Evolutionary conservation across 1,140 invertebrate genomes (phyloP).

Genomic region (Achatina immaculata): DNA sequence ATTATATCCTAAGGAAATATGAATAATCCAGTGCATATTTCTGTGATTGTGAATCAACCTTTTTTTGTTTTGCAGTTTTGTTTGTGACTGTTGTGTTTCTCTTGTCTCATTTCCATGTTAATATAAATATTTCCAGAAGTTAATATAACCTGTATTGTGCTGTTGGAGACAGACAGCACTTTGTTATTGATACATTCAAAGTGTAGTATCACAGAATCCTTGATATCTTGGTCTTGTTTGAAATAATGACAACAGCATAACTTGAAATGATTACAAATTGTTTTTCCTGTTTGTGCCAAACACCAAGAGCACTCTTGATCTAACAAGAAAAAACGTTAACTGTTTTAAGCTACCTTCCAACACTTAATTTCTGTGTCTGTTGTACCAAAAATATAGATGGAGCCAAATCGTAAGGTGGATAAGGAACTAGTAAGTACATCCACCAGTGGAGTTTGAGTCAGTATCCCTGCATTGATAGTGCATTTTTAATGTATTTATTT

Average conservation of each 20-base stretch:
- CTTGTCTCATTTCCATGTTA: constrained; percentile 35
- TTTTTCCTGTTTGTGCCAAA: no score
- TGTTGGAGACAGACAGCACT: no score
- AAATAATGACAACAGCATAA: no score
- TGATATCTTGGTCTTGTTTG: no score
- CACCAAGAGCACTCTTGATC: neutral
- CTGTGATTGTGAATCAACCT: no score
- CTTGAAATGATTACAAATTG: no score
- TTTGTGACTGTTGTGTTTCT: neutral
- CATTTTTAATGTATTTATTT: neutral
- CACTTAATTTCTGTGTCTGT: neutral
- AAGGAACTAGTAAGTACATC: constrained; percentile 71
- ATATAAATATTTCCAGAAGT: neutral
- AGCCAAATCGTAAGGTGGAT: constrained; percentile 72
- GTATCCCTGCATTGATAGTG: constrained; percentile 1
- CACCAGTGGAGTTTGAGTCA: neutral
- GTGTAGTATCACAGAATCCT: no score
- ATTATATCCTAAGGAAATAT: neutral
- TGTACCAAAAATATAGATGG: constrained; percentile 72
- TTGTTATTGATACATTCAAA: no score
- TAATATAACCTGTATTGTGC: no score
- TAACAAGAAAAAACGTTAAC: neutral
- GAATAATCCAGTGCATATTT: neutral
- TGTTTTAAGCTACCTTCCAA: neutral
- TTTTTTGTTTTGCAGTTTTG: neutral